Conservation (phyloP, 1,140 invertebrate genomes). For the Drosophila prosaltans region DNA sequence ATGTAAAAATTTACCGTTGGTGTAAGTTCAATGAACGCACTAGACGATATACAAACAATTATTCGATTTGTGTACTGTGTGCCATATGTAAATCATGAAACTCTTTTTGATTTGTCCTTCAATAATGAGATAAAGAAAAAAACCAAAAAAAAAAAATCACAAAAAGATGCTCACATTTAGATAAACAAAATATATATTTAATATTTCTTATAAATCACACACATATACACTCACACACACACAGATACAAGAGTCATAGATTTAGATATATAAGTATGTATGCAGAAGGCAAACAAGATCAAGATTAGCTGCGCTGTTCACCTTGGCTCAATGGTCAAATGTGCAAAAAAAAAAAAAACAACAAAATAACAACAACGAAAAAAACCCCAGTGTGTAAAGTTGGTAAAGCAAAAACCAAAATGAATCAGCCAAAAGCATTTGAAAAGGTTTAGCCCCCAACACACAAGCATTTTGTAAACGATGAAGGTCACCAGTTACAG, state of each 20-base stretch:
- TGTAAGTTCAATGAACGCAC: conserved; percentile 60
- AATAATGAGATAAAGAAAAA: conserved; percentile 18
- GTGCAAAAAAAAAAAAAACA: conserved; percentile 56
- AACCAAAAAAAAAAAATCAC: conserved; percentile 41
- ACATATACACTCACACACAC: conserved; percentile 8
- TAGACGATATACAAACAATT: not conserved
- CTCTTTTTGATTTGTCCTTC: conserved; percentile 51
- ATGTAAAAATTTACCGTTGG: conserved; percentile 72
- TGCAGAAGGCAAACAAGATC: conserved; percentile 79
- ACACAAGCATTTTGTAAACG: conserved; percentile 63
- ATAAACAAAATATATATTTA: conserved; percentile 53
- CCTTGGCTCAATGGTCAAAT: conserved; percentile 81
- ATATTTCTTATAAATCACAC: conserved; percentile 43
- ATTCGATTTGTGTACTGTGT: not conserved
- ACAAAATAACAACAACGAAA: conserved; percentile 17
- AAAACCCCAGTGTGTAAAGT: conserved; percentile 48
- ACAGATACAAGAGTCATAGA: conserved; percentile 14
- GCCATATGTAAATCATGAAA: conserved; percentile 6
- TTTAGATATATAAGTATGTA: conserved; percentile 31
- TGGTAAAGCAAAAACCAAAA: conserved; percentile 50
- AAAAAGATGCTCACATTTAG: conserved; percentile 57
- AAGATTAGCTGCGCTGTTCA: conserved; percentile 74
- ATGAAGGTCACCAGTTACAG: conserved; percentile 73
- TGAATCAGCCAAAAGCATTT: conserved; percentile 67
- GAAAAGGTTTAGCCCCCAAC: conserved; percentile 67